Percentiles rank a stretch among this genome's conserved stretches.
phyloP scores from a whole-genome alignment of 1,140 invertebrate species.

The Ladona fulva region DNA sequence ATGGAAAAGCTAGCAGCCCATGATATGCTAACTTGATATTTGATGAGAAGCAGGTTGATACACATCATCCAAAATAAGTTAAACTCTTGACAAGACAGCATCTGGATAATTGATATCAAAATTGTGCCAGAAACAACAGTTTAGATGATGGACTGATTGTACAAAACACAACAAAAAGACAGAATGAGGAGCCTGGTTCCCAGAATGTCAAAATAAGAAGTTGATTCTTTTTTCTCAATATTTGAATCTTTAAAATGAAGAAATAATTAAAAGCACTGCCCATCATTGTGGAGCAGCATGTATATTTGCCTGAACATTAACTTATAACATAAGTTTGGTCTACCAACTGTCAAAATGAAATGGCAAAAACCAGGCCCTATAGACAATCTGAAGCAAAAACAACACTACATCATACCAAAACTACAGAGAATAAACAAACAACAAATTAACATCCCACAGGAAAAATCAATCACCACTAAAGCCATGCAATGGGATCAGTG shows the following conservation, averaged over 20 bases:
- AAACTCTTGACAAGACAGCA: too few relatives aligned
- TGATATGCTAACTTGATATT: background rate
- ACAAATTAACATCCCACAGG: slow-evolving; percentile 9
- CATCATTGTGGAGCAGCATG: too few relatives aligned
- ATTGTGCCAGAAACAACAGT: too few relatives aligned
- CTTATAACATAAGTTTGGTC: background rate
- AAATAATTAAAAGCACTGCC: too few relatives aligned
- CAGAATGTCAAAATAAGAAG: background rate
- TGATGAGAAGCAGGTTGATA: background rate
- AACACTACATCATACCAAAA: background rate
- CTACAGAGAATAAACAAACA: background rate
- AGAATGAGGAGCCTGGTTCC: background rate
- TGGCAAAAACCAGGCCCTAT: background rate
- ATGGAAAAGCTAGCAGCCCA: slow-evolving; percentile 4
- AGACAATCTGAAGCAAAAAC: background rate
- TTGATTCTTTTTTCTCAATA: too few relatives aligned
- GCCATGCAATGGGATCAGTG: background rate
- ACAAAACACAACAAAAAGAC: background rate
- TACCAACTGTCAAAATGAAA: background rate
- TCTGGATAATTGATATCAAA: too few relatives aligned
- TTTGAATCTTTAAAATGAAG: too few relatives aligned
- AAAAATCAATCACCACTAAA: slow-evolving; percentile 3
- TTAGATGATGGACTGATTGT: background rate
- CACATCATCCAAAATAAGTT: too few relatives aligned
- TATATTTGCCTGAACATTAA: background rate